A percentile compares a stretch with the other conserved stretches of the same genome.
Conservation (phyloP, 2,888 invertebrate genomes). For the Eupithecia inturbata region DNA sequence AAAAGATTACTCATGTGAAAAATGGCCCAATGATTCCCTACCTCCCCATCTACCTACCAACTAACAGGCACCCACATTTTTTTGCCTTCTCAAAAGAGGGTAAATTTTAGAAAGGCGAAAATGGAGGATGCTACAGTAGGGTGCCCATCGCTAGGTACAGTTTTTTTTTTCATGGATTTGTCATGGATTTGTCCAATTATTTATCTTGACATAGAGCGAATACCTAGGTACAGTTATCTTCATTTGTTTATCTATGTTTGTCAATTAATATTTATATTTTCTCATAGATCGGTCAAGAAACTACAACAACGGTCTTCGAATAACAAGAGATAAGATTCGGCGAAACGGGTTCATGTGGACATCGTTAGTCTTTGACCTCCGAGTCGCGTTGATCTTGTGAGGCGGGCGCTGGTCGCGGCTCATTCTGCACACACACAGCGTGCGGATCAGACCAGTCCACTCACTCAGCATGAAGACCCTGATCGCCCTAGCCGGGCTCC, state of each 20-base stretch:
- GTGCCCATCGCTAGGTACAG: too few species aligned
- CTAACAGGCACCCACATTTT: too few species aligned
- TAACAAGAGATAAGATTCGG: constrained; percentile 59
- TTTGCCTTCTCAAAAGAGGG: too few species aligned
- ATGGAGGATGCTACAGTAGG: too few species aligned
- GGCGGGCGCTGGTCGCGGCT: constrained; percentile 48
- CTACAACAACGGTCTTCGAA: constrained; percentile 18
- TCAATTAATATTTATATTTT: constrained; percentile 11
- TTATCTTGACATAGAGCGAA: not conserved
- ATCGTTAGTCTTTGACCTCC: constrained; percentile 68
- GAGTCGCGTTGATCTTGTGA: constrained; percentile 49
- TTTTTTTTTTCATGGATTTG: too few species aligned
- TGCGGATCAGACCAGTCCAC: constrained; percentile 64
- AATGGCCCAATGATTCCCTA: too few species aligned
- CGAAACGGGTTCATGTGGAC: constrained; percentile 56
- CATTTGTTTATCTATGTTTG: not conserved
- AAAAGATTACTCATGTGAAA: too few species aligned
- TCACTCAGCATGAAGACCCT: constrained; percentile 63
- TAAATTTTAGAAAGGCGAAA: not conserved
- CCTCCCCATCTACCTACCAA: too few species aligned
- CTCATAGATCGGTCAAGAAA: constrained; percentile 24
- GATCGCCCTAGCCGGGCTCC: constrained; percentile 60
- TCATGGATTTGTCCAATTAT: not conserved
- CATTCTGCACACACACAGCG: constrained; percentile 71
- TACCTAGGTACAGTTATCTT: not conserved